Conservation (phyloP, 2,888 invertebrate species). For the Cephus pygmeus region DNA sequence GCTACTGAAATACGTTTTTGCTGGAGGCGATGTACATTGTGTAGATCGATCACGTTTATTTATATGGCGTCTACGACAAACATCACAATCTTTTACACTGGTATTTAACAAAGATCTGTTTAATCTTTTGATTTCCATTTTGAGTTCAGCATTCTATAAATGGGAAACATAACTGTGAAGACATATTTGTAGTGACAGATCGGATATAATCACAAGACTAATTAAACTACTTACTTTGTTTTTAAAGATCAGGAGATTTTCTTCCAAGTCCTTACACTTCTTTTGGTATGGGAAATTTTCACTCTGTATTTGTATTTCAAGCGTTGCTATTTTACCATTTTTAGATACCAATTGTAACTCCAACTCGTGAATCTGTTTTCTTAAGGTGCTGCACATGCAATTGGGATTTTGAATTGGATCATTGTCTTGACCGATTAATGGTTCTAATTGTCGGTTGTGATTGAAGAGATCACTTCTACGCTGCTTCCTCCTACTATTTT, state of each 20-base stretch:
- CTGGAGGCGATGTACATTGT: conserved; percentile 45
- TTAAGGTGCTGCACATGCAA: conserved; percentile 24
- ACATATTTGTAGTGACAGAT: background rate
- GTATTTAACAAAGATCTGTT: conserved; percentile 34
- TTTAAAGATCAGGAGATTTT: conserved; percentile 35
- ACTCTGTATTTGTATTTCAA: conserved; percentile 52
- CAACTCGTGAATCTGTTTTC: conserved; percentile 42
- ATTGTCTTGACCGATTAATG: conserved; percentile 9
- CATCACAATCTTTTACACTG: conserved; percentile 45
- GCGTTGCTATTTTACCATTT: conserved; percentile 50
- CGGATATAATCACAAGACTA: background rate
- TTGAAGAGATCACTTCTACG: conserved; percentile 46
- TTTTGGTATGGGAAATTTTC: conserved; percentile 52
- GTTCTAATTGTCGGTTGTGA: conserved; percentile 42
- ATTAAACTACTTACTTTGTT: conserved; percentile 39
- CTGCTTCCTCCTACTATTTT: conserved; percentile 36
- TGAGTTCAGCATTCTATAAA: conserved; percentile 36
- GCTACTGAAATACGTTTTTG: conserved; percentile 33
- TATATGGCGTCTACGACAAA: conserved; percentile 37
- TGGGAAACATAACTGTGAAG: background rate
- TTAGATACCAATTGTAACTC: conserved; percentile 51
- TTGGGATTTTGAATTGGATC: background rate
- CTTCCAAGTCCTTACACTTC: conserved; percentile 53
- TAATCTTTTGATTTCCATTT: conserved; percentile 40
- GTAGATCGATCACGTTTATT: conserved; percentile 45